Percentiles rank a stretch among this genome's conserved stretches.
Evolutionary conservation across 2,113 vertebrate species (phyloP).

Genomic region (Saccopteryx bilineata): DNA sequence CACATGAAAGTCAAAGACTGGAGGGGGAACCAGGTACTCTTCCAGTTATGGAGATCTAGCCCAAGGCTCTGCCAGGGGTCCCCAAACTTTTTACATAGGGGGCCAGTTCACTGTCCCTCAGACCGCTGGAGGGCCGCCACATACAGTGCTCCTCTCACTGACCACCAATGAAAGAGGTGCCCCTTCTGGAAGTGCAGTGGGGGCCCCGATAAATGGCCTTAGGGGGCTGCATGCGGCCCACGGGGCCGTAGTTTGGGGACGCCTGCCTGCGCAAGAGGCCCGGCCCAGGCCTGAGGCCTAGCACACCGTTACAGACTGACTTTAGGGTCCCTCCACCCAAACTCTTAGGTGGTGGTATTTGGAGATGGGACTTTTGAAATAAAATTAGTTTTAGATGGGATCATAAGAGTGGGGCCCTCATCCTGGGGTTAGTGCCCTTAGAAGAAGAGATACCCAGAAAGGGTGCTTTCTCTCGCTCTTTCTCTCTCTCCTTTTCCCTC

Average conservation of each 20-base stretch:
- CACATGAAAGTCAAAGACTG: not conserved
- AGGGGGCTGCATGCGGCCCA: no score
- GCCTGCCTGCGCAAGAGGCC: not conserved
- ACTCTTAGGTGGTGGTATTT: not conserved
- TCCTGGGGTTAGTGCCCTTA: not conserved
- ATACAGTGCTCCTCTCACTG: no score
- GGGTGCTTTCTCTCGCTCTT: no score
- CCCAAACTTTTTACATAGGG: no score
- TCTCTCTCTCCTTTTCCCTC: not conserved
- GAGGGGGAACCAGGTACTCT: not conserved
- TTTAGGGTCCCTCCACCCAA: accelerated
- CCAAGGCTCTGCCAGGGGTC: not conserved
- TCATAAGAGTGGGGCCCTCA: not conserved
- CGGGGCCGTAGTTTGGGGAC: no score
- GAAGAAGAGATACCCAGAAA: not conserved
- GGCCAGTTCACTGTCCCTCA: no score
- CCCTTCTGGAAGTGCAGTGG: no score
- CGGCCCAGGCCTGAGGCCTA: not conserved
- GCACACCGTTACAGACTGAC: not conserved
- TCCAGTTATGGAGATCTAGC: not conserved
- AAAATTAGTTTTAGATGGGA: not conserved
- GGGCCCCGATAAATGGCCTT: no score
- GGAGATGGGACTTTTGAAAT: not conserved
- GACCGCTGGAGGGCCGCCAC: no score
- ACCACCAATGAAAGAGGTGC: no score